phyloP scores from a whole-genome alignment of 1,140 invertebrate genomes.

The Plectrocnemia conspersa region DNA sequence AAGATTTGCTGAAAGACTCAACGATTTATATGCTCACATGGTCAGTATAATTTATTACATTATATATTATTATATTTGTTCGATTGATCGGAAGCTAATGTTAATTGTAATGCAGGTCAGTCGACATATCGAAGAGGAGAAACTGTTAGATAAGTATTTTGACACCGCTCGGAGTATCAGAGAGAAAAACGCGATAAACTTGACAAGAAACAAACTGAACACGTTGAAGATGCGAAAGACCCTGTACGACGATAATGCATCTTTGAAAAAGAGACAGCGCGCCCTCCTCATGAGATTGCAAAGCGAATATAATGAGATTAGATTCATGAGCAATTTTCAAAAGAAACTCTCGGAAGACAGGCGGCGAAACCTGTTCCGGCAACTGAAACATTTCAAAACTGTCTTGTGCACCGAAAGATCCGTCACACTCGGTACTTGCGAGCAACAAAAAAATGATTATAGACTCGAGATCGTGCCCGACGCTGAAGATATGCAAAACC shows the following conservation, averaged over 20 bases:
- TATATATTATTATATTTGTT: neutral
- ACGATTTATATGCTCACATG: neutral
- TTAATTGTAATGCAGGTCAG: conserved; percentile 24
- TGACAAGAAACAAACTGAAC: conserved; percentile 23
- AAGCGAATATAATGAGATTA: conserved; percentile 32
- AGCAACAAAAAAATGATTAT: conserved; percentile 12
- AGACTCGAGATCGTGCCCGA: conserved; percentile 2
- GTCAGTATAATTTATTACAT: neutral
- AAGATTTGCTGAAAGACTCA: neutral
- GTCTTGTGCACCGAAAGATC: conserved; percentile 20
- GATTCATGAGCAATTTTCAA: conserved; percentile 32
- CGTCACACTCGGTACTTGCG: conserved; percentile 6
- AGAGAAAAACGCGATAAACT: conserved; percentile 27
- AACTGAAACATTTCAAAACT: conserved; percentile 30
- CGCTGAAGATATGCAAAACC: conserved; percentile 9
- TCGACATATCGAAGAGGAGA: conserved; percentile 31
- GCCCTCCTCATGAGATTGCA: conserved; percentile 29
- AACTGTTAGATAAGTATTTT: conserved; percentile 25
- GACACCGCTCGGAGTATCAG: conserved; percentile 22
- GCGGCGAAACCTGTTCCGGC: conserved; percentile 18
- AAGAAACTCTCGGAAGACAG: conserved; percentile 27
- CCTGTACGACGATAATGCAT: conserved; percentile 21
- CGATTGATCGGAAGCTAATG: neutral
- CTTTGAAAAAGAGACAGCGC: conserved; percentile 29
- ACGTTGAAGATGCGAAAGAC: conserved; percentile 28